Evolutionary conservation across 2,113 vertebrate species (phyloP).

Genomic region (Etheostoma spectabile): DNA sequence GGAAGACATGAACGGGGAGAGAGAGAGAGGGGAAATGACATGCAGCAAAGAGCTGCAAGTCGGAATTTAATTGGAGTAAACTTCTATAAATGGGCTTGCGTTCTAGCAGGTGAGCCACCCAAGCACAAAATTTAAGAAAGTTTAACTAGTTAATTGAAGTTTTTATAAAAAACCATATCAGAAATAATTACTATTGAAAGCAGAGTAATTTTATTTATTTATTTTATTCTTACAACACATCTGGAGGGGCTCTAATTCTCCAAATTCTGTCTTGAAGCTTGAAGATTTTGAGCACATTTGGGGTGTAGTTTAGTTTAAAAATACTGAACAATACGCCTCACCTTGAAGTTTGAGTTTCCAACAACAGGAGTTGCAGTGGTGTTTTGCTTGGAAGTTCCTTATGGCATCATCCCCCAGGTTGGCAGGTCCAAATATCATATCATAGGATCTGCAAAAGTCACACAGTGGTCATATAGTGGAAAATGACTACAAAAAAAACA

Average conservation of each 20-base stretch:
- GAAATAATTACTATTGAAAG: too few species aligned
- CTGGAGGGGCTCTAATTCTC: not conserved
- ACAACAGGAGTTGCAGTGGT: conserved; percentile 98
- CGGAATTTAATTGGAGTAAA: too few species aligned
- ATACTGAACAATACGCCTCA: conserved; percentile 68
- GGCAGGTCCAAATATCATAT: conserved; percentile 97
- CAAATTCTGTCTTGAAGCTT: not conserved
- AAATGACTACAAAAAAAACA: not conserved
- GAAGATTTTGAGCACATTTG: not conserved
- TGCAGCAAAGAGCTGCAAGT: too few species aligned
- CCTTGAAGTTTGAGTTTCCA: conserved; percentile 98
- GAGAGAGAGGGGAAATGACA: too few species aligned
- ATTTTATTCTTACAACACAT: not conserved
- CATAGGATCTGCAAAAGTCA: conserved; percentile 87
- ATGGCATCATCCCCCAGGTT: conserved; percentile 98
- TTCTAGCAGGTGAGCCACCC: too few species aligned
- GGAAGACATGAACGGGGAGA: too few species aligned
- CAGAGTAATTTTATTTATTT: too few species aligned
- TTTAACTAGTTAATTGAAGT: too few species aligned
- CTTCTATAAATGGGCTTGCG: too few species aligned
- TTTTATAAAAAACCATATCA: too few species aligned
- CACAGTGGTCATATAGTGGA: not conserved
- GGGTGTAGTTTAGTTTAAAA: not conserved
- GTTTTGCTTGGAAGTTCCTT: conserved; percentile 96
- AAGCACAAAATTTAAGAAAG: too few species aligned